Evolutionary conservation across 2,797 vertebrate species (phyloP).

Genomic region (Takifugu rubripes): DNA sequence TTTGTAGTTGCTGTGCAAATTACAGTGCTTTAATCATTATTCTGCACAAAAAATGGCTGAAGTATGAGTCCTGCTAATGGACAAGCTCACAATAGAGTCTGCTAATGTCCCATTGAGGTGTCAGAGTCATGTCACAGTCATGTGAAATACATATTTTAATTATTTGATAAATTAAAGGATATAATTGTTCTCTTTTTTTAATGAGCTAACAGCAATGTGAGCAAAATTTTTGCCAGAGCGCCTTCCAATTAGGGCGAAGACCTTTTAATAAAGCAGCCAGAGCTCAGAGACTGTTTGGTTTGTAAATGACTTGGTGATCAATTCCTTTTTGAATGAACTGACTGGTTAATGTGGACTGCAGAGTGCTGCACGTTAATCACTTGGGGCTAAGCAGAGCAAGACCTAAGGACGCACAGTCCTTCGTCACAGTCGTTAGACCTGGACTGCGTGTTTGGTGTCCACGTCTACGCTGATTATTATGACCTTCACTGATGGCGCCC

Average conservation of each 20-base stretch:
- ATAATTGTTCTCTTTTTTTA: too few relatives aligned
- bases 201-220: neutral
- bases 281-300: neutral
- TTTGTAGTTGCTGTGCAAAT: too few relatives aligned
- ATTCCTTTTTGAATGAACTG: neutral
- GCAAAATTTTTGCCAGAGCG: too few relatives aligned
- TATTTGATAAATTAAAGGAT: too few relatives aligned
- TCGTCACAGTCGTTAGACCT: slow-evolving; percentile 12
- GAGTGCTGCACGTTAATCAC: too few relatives aligned
- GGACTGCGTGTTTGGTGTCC: slow-evolving; percentile 1
- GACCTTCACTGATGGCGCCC: slow-evolving; percentile 20
- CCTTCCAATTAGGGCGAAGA: too few relatives aligned
- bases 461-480: slow-evolving; percentile 1
- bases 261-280: too few relatives aligned
- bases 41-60: too few relatives aligned
- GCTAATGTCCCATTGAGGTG: neutral
- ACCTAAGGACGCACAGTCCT: neutral
- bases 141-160: neutral
- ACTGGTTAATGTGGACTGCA: too few relatives aligned
- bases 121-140: neutral
- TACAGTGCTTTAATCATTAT: too few relatives aligned
- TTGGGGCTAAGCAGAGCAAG: neutral
- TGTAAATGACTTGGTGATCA: neutral
- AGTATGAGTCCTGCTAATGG: too few relatives aligned
- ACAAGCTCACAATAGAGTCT: too few relatives aligned